Evolutionary conservation across 2,113 vertebrate genomes (phyloP), one percentile per base, ranked within the genome.

Genomic region (Passer montanus): DNA sequence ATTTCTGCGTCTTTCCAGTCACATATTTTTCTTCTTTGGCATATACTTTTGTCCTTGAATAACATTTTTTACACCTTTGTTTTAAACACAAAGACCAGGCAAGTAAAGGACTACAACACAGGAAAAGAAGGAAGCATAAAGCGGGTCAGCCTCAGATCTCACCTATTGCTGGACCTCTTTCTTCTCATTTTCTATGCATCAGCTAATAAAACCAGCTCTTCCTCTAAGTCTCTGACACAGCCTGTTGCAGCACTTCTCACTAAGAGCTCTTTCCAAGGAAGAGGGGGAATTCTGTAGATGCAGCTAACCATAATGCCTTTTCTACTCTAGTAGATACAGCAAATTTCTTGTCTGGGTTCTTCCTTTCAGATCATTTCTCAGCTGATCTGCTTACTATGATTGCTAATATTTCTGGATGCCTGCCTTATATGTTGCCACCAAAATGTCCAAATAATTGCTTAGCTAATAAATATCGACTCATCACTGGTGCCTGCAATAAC

Each of bases 401-500:
- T 44, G 98, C 98, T 37, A 98, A 98, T 72, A 79, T 98, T 73
- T 99, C 99, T 17, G 98, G 98, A 52, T 99, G 99, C 92, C 97
- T 98, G 37, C 96, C 97, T 46, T 82, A 96, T 49, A 84, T 97
- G 69, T 90, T 97, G 55, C 97, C 98, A 55, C 94, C 95, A 35
- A 64, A 81, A 58, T 99, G 99, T 59, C 97, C 97, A 24, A 86
- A 87, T 26, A 95, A 97, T 23, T 98, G 97, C 64, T 96, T 98
- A 37, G 95, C 97, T 30, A 94, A 85, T 87, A 99, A 98, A 94
- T 99, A 99, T 88, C 98, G 99, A 69, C 97, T 97, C 43, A 98
- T 99, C 90, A 98, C 98, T 22, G 99, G 99, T 79, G 79, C 98
- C 55, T 99, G 99, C 97, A 99, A 98, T 96, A 99, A 99, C 98